Percentiles rank a stretch among this genome's conserved stretches.
These are phyloP conservation scores for Drosophila biarmipes DNA, from an alignment of 1,140 invertebrate genomes.

Conservation along the genomic window DNA sequence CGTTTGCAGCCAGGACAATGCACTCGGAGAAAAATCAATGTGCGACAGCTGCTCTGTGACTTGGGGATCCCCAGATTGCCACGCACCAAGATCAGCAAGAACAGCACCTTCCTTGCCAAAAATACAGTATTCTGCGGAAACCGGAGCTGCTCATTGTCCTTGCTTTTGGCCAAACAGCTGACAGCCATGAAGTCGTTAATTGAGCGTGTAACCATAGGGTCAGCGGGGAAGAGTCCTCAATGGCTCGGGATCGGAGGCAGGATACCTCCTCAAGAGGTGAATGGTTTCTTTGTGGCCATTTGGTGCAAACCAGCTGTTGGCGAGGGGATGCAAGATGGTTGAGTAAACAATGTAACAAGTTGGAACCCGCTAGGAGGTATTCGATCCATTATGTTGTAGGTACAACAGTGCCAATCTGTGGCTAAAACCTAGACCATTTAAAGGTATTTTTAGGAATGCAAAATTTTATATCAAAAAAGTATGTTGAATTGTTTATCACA, in stretches of 20 bases:
- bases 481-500: too few relatives aligned
- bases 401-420: too few relatives aligned
- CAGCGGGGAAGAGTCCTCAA: conserved; percentile 40
- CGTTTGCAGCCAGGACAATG: conserved; percentile 41
- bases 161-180: conserved; percentile 63
- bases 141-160: conserved; percentile 30
- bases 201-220: conserved; percentile 63
- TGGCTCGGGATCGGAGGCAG: conserved; percentile 20
- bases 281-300: conserved; percentile 17
- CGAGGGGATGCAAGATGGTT: conserved; percentile 8
- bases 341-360: conserved; percentile 34
- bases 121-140: conserved; percentile 45
- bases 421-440: too few relatives aligned
- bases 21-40: conserved; percentile 71
- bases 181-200: conserved; percentile 71
- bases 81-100: conserved; percentile 34
- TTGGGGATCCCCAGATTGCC: conserved; percentile 19
- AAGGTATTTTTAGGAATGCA: too few relatives aligned
- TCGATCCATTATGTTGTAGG: background rate
- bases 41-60: conserved; percentile 60
- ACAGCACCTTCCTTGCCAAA: conserved; percentile 52
- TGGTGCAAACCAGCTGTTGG: conserved; percentile 33
- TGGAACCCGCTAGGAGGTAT: background rate
- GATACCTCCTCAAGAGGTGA: conserved; percentile 1
- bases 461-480: too few relatives aligned